Base-by-base conservation (phyloP, 2,113 vertebrate genomes). In the Andinoacara biseriatus region DNA sequence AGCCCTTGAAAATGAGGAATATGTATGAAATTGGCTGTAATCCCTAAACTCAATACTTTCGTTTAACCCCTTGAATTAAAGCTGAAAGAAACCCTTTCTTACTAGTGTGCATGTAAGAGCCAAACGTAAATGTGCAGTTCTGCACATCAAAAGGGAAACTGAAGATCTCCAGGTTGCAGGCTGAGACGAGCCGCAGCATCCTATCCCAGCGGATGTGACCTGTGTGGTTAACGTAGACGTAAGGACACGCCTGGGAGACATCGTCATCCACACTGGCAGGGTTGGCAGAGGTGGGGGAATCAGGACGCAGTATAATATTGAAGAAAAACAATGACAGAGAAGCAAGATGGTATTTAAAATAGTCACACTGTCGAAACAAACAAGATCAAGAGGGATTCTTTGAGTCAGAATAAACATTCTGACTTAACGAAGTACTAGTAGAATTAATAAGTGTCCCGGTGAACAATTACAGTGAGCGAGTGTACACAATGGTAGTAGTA, bases 91-190 rank as follows among this genome's bases (percentile, higher is more conserved):
- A 14, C 14, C 0, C 33, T 20, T 31, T 38, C 84, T 94, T 89
- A 96, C 96, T 96, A 63, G 95, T 95, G 81, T 96, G 95, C 95
- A 96, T 96, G 93, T 97, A 96, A 79, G 96, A 96, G 22, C 95
- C 95, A 40, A 97, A 97, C 29, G 96, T 96, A 49, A 96, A 93
- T 6, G 95, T 94, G 86, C 96, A 97, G 78, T 96, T 97, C 90
- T 97, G 96, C 74, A 96, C 90, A 7, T 97, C 96, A 63, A 97
- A 97, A 6, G 96, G 96, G 78, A 97, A 97, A 89, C 94, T 96
- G 93, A 96, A 97, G 91, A 96, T 96, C 78, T 97, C 84, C 89
- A 97, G 93, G 88, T 96, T 97, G 87, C 95, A 97, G 86, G 96
- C 92, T 4, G 96, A 96, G 83, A 96, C 96, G 0, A 96, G 95